Evolutionary conservation across 2,888 invertebrate genomes (phyloP), one percentile per base, ranked within the genome.

Genomic region (Microctonus brassicae): DNA sequence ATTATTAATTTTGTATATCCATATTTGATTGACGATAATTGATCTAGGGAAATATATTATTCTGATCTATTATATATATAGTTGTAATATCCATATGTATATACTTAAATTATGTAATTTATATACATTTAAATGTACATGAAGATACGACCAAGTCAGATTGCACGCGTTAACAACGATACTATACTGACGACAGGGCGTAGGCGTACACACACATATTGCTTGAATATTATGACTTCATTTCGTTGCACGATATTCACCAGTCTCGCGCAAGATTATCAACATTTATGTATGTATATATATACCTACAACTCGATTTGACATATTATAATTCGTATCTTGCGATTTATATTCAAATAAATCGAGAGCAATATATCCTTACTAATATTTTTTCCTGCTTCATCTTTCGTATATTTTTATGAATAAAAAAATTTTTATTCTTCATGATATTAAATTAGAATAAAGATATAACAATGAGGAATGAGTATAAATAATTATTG

Each of bases 171-270:
- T 63, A 63, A 63, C 63, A 63, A 63, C 63, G 24, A 55, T 57
- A 57, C 13, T 24, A 26, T 55, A 17, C 47, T 39, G 66, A 57
- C 55, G 55, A 66, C 57, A 26, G 10, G 24, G 57, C 66, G 66
- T 66, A 57, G 66, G 66, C 57, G 66, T 52, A 34, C 53, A 29
- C 68, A 29, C n/a, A n/a, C 68, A 29, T n/a, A n/a, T 55, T 61
- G 42, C 68, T 68, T 47, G 33, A 34, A 34, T 39, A 61, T 68
- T 68, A 68, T 68, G 68, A 61, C 68, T 68, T 68, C 68, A 68
- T 68, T 63, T 66, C 24, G 66, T 57, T 26, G 39, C 55, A 24
- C 55, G 55, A 57, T n/a, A n/a, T 55, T 66, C 33, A 64, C 33
- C 64, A 53, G 24, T n/a, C n/a, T 24, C 47, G 47, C 47, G 17